A percentile compares a stretch with the other conserved stretches of the same genome.
Conservation (phyloP, 1,140 invertebrate genomes). For the Magallana ariakensis region DNA sequence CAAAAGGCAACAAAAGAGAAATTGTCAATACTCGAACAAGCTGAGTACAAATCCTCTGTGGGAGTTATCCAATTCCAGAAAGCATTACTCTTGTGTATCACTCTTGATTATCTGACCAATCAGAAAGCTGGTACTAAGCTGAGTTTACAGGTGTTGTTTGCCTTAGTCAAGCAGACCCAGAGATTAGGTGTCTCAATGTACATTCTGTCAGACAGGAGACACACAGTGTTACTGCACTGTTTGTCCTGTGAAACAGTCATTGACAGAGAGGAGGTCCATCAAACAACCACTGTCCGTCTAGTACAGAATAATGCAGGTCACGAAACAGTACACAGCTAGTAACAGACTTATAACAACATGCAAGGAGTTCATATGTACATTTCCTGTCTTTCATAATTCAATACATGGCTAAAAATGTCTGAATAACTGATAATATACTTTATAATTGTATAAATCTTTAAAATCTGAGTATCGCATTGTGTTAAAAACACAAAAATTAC, state of each 20-base stretch:
- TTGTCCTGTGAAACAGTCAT: neutral
- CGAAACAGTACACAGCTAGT: neutral
- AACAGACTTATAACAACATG: conserved; percentile 8
- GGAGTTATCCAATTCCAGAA: conserved; percentile 3
- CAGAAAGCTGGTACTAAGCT: conserved; percentile 22
- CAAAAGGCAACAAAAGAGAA: conserved; percentile 31
- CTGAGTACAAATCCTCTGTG: neutral
- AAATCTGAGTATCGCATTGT: too few relatives aligned
- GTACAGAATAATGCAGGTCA: neutral
- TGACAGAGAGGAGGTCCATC: neutral
- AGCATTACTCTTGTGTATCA: conserved; percentile 26
- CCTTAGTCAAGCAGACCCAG: conserved; percentile 15
- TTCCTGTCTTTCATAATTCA: neutral
- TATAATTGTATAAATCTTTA: too few relatives aligned
- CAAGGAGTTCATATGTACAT: neutral
- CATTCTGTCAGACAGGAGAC: neutral
- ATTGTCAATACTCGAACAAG: conserved; percentile 21
- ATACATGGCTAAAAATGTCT: neutral
- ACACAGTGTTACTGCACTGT: neutral
- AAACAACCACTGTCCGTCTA: neutral
- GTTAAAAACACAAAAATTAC: too few relatives aligned
- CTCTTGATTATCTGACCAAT: conserved; percentile 28
- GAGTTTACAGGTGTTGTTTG: neutral
- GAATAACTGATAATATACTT: neutral
- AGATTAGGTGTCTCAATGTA: neutral